phyloP scores from a whole-genome alignment of 2,797 vertebrate genomes.

The Tragopan temminckii region DNA sequence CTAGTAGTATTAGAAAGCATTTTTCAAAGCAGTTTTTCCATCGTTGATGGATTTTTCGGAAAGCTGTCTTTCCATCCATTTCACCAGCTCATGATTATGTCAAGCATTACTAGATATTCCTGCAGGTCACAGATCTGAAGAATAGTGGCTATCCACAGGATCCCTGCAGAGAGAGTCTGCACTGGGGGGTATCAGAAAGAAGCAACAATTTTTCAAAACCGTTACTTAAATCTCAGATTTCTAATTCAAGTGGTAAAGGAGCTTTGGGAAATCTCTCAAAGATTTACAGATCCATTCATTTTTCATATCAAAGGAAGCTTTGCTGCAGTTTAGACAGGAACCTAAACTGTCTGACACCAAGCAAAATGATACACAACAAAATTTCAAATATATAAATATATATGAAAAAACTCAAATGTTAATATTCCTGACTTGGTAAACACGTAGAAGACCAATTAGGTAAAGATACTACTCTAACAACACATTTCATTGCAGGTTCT shows the following conservation, averaged over 20 bases:
- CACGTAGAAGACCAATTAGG: background rate
- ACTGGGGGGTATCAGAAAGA: background rate
- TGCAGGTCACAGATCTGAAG: background rate
- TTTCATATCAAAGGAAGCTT: background rate
- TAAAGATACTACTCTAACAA: background rate
- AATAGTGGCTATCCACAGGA: background rate
- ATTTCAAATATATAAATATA: background rate
- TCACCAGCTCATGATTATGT: background rate
- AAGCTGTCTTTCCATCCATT: background rate
- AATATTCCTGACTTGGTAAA: background rate
- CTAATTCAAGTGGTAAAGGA: background rate
- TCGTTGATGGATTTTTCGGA: background rate
- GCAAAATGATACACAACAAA: background rate
- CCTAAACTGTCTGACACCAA: background rate
- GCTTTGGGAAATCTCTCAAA: background rate
- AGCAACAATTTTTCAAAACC: background rate
- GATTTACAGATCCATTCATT: background rate
- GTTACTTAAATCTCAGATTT: slow-evolving; percentile 5
- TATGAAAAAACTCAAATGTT: background rate
- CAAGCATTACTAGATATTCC: background rate
- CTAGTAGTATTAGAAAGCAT: rapidly evolving
- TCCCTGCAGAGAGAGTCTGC: background rate
- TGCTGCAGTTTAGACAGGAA: background rate
- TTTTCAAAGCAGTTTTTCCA: background rate
- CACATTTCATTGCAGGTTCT: background rate